These are phyloP conservation scores for Phrynocephalus vlangalii DNA, from an alignment of 2,797 vertebrate genomes.

Conservation along the genomic window DNA sequence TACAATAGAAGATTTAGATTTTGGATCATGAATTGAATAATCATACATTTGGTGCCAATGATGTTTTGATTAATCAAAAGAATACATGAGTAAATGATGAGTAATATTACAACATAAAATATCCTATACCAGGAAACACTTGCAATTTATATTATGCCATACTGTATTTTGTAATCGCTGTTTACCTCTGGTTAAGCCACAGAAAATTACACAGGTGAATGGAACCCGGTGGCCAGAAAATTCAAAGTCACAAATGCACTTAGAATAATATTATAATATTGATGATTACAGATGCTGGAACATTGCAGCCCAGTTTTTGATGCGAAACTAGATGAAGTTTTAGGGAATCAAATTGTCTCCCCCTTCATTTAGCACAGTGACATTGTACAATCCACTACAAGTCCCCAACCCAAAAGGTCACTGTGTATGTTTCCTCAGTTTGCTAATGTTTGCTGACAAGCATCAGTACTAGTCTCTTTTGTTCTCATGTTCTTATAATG, in stretches of 20 bases:
- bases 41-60: slow-evolving; percentile 49
- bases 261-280: too few species aligned
- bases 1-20: slow-evolving; percentile 2
- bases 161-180: slow-evolving; percentile 15
- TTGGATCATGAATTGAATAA: slow-evolving; percentile 35
- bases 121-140: slow-evolving; percentile 39
- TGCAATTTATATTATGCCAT: slow-evolving; percentile 39
- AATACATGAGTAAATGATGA: slow-evolving; percentile 32
- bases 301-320: background rate
- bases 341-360: background rate
- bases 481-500: too few species aligned
- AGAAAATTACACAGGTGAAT: background rate
- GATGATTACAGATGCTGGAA: too few species aligned
- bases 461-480: too few species aligned
- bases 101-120: slow-evolving; percentile 48
- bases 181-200: background rate
- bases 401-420: background rate
- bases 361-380: background rate
- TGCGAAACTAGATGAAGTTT: background rate
- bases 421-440: background rate
- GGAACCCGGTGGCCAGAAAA: slow-evolving; percentile 39
- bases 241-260: background rate
- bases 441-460: too few species aligned
- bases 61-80: slow-evolving; percentile 45
- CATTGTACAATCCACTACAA: background rate